A percentile compares a stretch with the other conserved stretches of the same genome.
Conservation (phyloP, 2,113 vertebrate genomes). For the crab-eating macaque (Macaca fascicularis) region DNA sequence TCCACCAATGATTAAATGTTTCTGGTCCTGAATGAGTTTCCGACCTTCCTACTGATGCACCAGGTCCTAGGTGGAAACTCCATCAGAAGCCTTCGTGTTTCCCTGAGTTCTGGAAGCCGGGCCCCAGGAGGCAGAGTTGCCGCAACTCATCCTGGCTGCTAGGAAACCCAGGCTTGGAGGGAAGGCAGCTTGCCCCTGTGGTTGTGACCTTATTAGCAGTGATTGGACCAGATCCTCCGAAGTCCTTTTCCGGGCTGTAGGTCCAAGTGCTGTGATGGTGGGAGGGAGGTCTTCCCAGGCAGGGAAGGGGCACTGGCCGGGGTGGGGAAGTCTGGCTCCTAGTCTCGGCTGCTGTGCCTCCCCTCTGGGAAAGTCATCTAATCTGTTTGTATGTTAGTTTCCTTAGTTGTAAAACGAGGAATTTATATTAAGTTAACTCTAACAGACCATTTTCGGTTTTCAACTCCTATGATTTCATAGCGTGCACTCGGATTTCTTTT, state of each 20-base stretch:
- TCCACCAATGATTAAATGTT: neutral
- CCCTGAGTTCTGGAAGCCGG: neutral
- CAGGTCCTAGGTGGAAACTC: neutral
- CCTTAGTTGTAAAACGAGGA: neutral
- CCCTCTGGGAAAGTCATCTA: too few relatives aligned
- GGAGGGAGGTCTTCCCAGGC: neutral
- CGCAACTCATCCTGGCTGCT: accelerated
- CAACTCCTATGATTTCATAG: accelerated
- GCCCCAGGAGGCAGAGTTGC: accelerated
- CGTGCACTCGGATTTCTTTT: neutral
- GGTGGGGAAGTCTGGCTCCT: neutral
- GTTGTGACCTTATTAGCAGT: accelerated
- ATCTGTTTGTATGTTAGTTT: too few relatives aligned
- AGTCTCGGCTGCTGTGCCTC: neutral
- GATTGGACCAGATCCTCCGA: neutral
- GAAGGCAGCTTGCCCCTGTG: accelerated
- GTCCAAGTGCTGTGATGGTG: accelerated
- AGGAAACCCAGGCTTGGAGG: neutral
- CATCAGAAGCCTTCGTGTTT: accelerated
- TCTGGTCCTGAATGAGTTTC: neutral
- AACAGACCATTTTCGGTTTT: neutral
- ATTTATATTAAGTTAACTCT: neutral
- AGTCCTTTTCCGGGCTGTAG: neutral
- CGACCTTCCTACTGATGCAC: neutral
- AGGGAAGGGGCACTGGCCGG: neutral